phyloP scores from a whole-genome alignment of 2,797 vertebrate genomes.

The Lindbergichthys nudifrons region DNA sequence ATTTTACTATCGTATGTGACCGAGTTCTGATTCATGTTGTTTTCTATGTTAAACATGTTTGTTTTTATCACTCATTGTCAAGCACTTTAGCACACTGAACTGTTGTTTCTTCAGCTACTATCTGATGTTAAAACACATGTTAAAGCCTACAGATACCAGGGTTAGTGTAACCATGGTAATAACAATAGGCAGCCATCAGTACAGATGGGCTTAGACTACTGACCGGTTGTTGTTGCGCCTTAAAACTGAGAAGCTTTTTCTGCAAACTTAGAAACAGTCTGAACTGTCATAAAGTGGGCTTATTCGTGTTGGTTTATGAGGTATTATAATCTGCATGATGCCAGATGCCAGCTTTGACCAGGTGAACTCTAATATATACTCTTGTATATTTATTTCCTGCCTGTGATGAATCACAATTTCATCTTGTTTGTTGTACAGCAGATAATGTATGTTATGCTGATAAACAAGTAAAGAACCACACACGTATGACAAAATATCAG shows the following conservation, averaged over 20 bases:
- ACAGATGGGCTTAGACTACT: neutral
- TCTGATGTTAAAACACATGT: conserved; percentile 16
- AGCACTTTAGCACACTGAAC: conserved; percentile 9
- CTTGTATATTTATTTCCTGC: neutral
- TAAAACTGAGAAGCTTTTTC: neutral
- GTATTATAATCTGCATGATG: conserved; percentile 30
- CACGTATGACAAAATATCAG: neutral
- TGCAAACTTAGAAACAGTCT: neutral
- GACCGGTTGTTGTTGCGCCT: conserved; percentile 5
- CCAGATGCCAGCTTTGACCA: neutral
- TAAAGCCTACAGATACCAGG: neutral
- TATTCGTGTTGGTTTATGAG: conserved; percentile 8
- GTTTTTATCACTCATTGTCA: conserved; percentile 32
- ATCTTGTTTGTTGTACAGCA: conserved; percentile 29
- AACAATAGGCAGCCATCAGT: neutral
- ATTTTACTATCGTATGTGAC: no score
- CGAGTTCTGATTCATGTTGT: conserved; percentile 22
- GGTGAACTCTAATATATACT: conserved; percentile 3
- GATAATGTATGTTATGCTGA: conserved; percentile 45
- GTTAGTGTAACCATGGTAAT: neutral
- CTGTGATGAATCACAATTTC: conserved; percentile 18
- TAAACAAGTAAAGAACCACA: conserved; percentile 27
- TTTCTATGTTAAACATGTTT: conserved; percentile 43
- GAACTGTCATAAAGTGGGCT: neutral
- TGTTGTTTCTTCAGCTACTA: neutral